These are phyloP conservation scores for Athripsodes cinereus DNA, from an alignment of 2,888 invertebrate genomes.

Conservation along the genomic window DNA sequence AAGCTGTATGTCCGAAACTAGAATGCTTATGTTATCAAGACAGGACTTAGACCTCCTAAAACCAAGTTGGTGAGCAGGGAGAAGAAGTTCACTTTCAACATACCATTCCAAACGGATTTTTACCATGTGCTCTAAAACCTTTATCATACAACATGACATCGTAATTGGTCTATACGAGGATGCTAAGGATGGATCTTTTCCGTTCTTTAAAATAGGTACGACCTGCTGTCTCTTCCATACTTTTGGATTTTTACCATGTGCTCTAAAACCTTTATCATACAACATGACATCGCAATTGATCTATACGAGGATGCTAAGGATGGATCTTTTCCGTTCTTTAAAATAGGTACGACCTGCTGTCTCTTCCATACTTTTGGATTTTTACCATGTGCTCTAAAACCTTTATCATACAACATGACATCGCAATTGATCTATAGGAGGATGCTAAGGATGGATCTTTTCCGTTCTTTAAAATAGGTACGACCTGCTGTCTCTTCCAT, in stretches of 20 bases:
- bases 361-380: neutral
- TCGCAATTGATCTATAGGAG: constrained; percentile 1
- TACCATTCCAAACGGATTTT: constrained; percentile 2
- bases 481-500: neutral
- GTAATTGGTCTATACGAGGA: constrained; percentile 4
- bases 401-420: constrained; percentile 1
- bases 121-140: neutral
- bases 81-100: neutral
- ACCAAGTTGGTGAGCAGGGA: neutral
- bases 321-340: neutral
- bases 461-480: neutral
- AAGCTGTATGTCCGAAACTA: neutral
- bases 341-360: neutral
- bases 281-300: neutral
- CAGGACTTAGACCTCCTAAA: constrained; percentile 5
- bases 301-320: constrained; percentile 1
- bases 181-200: neutral
- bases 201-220: neutral
- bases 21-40: neutral
- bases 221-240: neutral
- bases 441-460: neutral
- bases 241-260: neutral
- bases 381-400: constrained; percentile 1
- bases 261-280: neutral
- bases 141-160: neutral